Percentiles rank a stretch among this genome's conserved stretches.
phyloP scores from a whole-genome alignment of 2,888 invertebrate genomes.

The Drosophila diplacantha region DNA sequence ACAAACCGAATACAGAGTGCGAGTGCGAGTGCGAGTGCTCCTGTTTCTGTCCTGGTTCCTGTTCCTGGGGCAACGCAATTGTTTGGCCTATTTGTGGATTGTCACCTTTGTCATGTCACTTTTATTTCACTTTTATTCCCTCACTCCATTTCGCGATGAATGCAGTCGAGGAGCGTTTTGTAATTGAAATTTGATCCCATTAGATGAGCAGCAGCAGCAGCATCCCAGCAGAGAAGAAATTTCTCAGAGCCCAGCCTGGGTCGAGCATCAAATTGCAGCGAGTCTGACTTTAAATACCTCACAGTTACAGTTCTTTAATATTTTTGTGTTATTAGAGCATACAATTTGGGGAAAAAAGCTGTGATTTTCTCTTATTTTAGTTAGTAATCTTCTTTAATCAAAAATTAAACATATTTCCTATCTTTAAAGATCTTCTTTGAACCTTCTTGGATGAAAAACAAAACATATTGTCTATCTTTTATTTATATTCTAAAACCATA shows the following conservation, averaged over 20 bases:
- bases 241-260: conserved; percentile 24
- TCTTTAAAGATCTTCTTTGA: background rate
- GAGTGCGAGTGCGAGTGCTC: conserved; percentile 23
- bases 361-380: background rate
- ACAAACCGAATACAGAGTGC: conserved; percentile 41
- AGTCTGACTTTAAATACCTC: conserved; percentile 25
- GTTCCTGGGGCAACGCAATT: conserved; percentile 52
- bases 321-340: background rate
- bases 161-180: conserved; percentile 62
- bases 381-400: background rate
- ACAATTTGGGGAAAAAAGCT: background rate
- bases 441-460: background rate
- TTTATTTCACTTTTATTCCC: conserved; percentile 50
- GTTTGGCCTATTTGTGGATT: conserved; percentile 70
- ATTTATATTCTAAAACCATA: background rate
- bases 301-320: background rate
- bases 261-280: conserved; percentile 58
- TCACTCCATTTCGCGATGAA: conserved; percentile 55
- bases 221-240: conserved; percentile 24
- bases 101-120: conserved; percentile 70
- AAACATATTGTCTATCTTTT: too few species aligned
- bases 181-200: conserved; percentile 76
- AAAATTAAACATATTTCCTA: background rate
- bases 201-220: conserved; percentile 53
- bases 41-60: conserved; percentile 31